A percentile compares a stretch with the other conserved stretches of the same genome.
These are phyloP conservation scores for Brachirus orientalis DNA, from an alignment of 2,113 vertebrate species.

Conservation along the genomic window DNA sequence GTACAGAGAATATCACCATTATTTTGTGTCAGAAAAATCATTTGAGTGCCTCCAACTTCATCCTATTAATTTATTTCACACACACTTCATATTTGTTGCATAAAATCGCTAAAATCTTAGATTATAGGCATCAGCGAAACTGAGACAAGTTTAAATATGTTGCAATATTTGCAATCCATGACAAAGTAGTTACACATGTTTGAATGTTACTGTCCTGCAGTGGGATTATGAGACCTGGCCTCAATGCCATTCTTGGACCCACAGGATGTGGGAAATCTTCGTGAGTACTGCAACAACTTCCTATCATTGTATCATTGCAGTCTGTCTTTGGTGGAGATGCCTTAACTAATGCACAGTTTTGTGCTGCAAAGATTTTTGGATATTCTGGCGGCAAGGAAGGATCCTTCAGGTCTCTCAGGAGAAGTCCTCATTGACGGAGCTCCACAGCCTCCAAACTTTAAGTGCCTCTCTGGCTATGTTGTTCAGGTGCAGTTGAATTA, in stretches of 20 bases:
- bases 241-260: slow-evolving; percentile 95
- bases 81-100: no score
- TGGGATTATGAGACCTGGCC: slow-evolving; percentile 95
- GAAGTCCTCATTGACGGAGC: slow-evolving; percentile 87
- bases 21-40: no score
- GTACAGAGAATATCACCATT: no score
- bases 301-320: background rate
- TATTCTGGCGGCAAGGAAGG: slow-evolving; percentile 85
- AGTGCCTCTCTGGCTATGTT: slow-evolving; percentile 94
- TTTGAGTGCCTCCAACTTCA: no score
- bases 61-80: no score
- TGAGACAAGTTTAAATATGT: no score
- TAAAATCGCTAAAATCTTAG: no score
- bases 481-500: slow-evolving; percentile 85
- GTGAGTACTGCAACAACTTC: slow-evolving; percentile 83
- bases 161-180: no score
- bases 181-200: background rate
- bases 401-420: slow-evolving; percentile 80
- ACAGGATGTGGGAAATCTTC: slow-evolving; percentile 97
- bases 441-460: slow-evolving; percentile 91
- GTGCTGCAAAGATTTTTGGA: slow-evolving; percentile 82
- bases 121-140: no score
- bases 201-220: slow-evolving; percentile 78
- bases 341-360: background rate
- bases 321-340: background rate